These are phyloP conservation scores for Brachylomia viminalis DNA, from an alignment of 2,888 invertebrate genomes.

Conservation along the genomic window DNA sequence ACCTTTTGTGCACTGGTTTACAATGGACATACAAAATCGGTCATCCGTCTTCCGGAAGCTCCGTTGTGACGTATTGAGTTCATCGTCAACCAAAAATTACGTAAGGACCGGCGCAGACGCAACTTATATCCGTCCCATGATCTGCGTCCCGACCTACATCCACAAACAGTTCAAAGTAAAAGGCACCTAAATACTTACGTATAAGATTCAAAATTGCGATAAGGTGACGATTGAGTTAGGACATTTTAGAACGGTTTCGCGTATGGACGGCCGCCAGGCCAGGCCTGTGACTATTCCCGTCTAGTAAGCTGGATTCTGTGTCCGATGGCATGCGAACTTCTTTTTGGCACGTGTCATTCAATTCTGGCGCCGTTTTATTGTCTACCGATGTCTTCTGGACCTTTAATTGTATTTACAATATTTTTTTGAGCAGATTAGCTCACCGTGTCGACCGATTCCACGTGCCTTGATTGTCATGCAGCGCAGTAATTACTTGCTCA, in stretches of 20 bases:
- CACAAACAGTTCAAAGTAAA: constrained; percentile 71
- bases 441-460: constrained; percentile 58
- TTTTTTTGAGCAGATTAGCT: constrained; percentile 52
- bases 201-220: constrained; percentile 81
- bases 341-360: constrained; percentile 83
- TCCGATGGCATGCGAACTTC: constrained; percentile 81
- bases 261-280: constrained; percentile 89
- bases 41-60: constrained; percentile 87
- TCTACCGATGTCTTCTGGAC: constrained; percentile 52
- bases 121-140: constrained; percentile 83
- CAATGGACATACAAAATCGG: constrained; percentile 76
- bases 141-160: constrained; percentile 73
- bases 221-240: constrained; percentile 75
- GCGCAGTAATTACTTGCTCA: constrained; percentile 67
- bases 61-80: constrained; percentile 87
- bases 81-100: constrained; percentile 87
- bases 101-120: constrained; percentile 87
- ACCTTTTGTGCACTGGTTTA: constrained; percentile 75
- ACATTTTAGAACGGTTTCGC: constrained; percentile 73
- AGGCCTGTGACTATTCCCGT: constrained; percentile 90
- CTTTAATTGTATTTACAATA: constrained; percentile 49
- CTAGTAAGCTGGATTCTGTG: constrained; percentile 84
- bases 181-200: constrained; percentile 75
- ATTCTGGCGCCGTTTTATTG: constrained; percentile 80
- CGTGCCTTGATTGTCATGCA: constrained; percentile 68